Percentiles rank a stretch among this genome's conserved stretches.
phyloP scores from a whole-genome alignment of 2,888 invertebrate genomes.

The Lasius platythorax region DNA sequence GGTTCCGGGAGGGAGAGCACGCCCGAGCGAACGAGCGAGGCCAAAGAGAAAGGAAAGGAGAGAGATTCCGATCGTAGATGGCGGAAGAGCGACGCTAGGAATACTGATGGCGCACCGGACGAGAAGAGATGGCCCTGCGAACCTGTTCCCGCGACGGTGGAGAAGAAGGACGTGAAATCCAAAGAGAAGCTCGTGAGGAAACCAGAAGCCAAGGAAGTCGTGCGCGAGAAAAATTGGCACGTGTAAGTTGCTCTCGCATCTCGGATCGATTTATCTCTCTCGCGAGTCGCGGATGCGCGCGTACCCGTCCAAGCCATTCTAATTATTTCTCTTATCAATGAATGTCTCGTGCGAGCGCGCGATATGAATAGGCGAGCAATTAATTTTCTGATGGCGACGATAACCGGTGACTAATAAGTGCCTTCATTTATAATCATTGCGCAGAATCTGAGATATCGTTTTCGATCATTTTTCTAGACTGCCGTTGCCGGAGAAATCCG shows the following conservation, averaged over 20 bases:
- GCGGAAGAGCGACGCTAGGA: slow-evolving; percentile 62
- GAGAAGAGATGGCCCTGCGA: slow-evolving; percentile 72
- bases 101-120: slow-evolving; percentile 57
- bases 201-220: slow-evolving; percentile 59
- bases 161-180: slow-evolving; percentile 68
- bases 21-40: slow-evolving; percentile 85
- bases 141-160: slow-evolving; percentile 51
- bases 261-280: slow-evolving; percentile 26
- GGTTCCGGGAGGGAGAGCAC: slow-evolving; percentile 90
- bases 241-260: slow-evolving; percentile 76
- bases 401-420: slow-evolving; percentile 19
- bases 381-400: background rate
- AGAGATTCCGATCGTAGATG: slow-evolving; percentile 73
- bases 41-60: slow-evolving; percentile 71
- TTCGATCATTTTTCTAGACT: slow-evolving; percentile 66
- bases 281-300: background rate
- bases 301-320: slow-evolving; percentile 12
- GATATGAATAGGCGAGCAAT: background rate
- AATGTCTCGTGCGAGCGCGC: slow-evolving; percentile 11
- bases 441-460: background rate
- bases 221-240: slow-evolving; percentile 77
- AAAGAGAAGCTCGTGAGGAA: slow-evolving; percentile 66
- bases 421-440: background rate
- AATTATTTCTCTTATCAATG: slow-evolving; percentile 38
- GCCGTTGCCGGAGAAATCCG: slow-evolving; percentile 75